Conservation (phyloP, 2,888 invertebrate species). For the Tryphoninae sp. region DNA sequence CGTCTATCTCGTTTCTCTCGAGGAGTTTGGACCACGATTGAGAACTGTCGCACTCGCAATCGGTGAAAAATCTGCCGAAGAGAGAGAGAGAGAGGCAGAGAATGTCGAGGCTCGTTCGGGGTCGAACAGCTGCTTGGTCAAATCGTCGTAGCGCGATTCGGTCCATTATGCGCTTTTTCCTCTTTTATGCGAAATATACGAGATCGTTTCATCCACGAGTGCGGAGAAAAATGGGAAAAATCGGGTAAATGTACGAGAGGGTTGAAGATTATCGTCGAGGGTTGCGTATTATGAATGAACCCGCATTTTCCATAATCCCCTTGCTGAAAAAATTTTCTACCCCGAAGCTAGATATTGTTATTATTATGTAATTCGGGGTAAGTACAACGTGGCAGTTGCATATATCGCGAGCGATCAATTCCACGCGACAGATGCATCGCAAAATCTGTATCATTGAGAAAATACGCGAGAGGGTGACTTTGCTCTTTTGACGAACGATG, state of each 20-base stretch:
- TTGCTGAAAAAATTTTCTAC: not conserved
- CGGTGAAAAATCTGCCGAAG: not conserved
- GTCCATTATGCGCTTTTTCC: not conserved
- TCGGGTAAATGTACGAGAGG: constrained; percentile 26
- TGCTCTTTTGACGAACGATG: constrained; percentile 15
- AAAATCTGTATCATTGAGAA: constrained; percentile 24
- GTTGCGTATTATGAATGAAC: constrained; percentile 32
- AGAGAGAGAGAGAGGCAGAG: not conserved
- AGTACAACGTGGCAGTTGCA: constrained; percentile 12
- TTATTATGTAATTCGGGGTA: constrained; percentile 50
- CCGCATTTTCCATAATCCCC: constrained; percentile 35
- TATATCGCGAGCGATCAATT: not conserved
- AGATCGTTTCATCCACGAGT: not conserved
- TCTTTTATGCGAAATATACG: not conserved
- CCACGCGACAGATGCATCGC: constrained; percentile 53
- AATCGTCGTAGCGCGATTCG: not conserved
- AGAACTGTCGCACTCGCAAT: not conserved
- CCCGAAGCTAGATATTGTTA: constrained; percentile 14
- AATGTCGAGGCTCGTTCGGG: not conserved
- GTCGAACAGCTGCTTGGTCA: not conserved
- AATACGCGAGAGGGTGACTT: constrained; percentile 5
- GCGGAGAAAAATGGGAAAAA: not conserved
- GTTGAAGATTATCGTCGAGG: constrained; percentile 31
- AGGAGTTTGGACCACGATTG: not conserved
- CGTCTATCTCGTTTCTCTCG: not conserved